These are phyloP conservation scores for Callopanchax toddi DNA, from an alignment of 2,113 vertebrate species.

Conservation along the genomic window DNA sequence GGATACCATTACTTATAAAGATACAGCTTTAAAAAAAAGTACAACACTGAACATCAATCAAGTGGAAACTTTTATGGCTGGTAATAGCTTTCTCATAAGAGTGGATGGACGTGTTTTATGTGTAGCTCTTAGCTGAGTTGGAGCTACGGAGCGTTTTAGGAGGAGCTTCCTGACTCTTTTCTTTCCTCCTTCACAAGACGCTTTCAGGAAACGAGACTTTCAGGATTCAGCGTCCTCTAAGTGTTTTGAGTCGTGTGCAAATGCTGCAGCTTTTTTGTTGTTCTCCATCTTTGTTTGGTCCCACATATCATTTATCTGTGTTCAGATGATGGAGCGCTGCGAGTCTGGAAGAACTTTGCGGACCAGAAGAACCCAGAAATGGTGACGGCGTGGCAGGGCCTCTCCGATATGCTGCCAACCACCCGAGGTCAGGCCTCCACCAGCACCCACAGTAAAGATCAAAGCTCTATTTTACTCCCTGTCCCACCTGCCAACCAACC, in stretches of 20 bases:
- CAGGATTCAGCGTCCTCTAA: conserved; percentile 5
- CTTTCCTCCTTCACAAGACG: conserved; percentile 14
- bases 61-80: conserved; percentile 38
- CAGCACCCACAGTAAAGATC: conserved; percentile 68
- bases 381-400: conserved; percentile 98
- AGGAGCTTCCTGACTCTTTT: conserved; percentile 7
- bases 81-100: conserved; percentile 31
- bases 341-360: conserved; percentile 98
- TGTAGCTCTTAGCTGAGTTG: conserved; percentile 13
- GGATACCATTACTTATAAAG: conserved; percentile 35
- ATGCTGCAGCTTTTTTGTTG: background rate
- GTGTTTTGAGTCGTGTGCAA: background rate
- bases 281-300: background rate
- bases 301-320: background rate
- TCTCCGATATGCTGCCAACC: conserved; percentile 98
- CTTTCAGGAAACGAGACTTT: conserved; percentile 15
- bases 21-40: conserved; percentile 44
- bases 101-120: conserved; percentile 35
- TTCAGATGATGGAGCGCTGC: conserved; percentile 92
- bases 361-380: conserved; percentile 98
- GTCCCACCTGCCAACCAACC: conserved; percentile 14
- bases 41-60: conserved; percentile 38
- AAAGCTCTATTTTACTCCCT: conserved; percentile 37
- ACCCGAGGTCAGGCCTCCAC: conserved; percentile 87
- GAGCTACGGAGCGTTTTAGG: conserved; percentile 4